phyloP scores from a whole-genome alignment of 2,888 invertebrate genomes.

The Xanthorhoe spadicearia region DNA sequence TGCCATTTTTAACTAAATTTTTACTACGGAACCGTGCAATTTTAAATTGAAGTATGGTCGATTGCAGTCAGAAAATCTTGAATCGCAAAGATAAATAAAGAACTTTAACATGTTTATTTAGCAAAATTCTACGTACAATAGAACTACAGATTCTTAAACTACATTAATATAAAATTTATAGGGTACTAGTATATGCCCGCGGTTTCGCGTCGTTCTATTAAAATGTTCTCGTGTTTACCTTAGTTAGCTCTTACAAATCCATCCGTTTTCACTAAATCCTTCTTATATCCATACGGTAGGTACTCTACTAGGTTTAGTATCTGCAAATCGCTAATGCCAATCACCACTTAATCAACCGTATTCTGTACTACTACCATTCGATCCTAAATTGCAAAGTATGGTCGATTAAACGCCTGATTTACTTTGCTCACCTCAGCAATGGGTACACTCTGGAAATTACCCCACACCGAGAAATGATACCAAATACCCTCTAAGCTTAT shows the following conservation, averaged over 20 bases:
- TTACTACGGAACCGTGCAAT: conserved; percentile 17
- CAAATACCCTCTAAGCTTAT: conserved; percentile 65
- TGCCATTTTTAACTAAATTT: conserved; percentile 50
- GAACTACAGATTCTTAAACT: not conserved
- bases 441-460: conserved; percentile 56
- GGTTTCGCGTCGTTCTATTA: no score
- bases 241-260: no score
- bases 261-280: no score
- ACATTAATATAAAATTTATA: no score
- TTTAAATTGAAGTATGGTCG: conserved; percentile 15
- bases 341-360: not conserved
- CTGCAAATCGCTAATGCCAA: not conserved
- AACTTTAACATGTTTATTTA: not conserved
- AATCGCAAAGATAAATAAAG: not conserved
- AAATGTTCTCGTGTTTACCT: no score
- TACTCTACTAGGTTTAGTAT: no score
- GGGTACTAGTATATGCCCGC: no score
- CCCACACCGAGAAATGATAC: conserved; percentile 63
- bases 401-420: conserved; percentile 70
- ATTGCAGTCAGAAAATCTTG: not conserved
- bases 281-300: no score
- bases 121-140: no score
- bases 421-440: conserved; percentile 52
- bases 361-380: not conserved
- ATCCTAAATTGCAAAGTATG: conserved; percentile 73